Evolutionary conservation across 2,113 vertebrate genomes (phyloP).

Genomic region (Athene noctua): DNA sequence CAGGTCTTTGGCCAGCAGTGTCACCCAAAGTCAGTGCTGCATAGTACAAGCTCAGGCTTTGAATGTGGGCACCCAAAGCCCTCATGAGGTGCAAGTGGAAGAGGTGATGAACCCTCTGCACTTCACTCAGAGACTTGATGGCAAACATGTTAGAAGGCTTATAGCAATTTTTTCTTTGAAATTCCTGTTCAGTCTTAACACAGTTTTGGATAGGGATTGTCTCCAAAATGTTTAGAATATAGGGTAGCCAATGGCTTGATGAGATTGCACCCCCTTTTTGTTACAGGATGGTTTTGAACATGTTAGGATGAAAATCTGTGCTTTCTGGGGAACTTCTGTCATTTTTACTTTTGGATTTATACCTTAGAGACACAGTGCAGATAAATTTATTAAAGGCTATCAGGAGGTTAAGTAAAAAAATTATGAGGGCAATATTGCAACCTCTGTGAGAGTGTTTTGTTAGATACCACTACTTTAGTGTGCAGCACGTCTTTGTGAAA

Average conservation of each 20-base stretch:
- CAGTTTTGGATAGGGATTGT: neutral
- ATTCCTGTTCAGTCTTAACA: neutral
- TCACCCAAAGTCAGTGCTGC: neutral
- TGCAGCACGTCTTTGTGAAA: neutral
- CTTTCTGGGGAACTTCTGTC: neutral
- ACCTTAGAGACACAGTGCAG: neutral
- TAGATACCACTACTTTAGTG: neutral
- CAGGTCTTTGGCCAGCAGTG: neutral
- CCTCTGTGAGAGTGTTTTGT: neutral
- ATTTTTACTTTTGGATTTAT: neutral
- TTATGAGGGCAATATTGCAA: neutral
- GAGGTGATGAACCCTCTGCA: neutral
- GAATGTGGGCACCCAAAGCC: neutral
- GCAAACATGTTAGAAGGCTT: neutral
- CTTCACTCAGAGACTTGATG: neutral
- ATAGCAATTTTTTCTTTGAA: neutral
- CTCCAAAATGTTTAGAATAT: neutral
- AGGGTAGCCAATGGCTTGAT: neutral
- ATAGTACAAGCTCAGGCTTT: neutral
- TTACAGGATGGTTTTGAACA: neutral
- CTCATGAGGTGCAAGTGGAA: fast-evolving
- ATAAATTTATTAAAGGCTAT: neutral
- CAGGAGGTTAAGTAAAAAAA: neutral
- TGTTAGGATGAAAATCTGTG: neutral
- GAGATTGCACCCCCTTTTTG: neutral